These are phyloP conservation scores for Zoanthus sociatus DNA, from an alignment of 92 coral and sea anemone species.

Conservation along the genomic window DNA sequence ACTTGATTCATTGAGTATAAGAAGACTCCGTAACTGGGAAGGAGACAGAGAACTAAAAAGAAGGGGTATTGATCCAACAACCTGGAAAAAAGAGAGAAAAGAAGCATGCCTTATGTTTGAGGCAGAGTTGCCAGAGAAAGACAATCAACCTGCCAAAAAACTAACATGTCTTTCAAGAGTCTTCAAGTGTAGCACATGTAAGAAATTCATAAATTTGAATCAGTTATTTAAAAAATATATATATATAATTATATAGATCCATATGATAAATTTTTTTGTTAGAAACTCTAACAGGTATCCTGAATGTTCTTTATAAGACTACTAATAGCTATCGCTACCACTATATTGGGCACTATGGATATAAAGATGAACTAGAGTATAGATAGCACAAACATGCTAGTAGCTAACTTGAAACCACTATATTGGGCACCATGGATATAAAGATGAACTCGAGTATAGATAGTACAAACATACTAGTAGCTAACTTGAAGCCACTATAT, in stretches of 20 bases:
- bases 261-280: not conserved
- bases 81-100: slow-evolving; percentile 97
- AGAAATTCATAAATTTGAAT: slow-evolving; percentile 22
- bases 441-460: no score
- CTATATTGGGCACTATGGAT: no score
- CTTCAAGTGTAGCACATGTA: slow-evolving; percentile 98
- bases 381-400: no score
- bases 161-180: slow-evolving; percentile 93
- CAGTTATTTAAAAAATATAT: no score
- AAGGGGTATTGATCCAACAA: slow-evolving; percentile 95
- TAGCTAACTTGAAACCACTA: no score
- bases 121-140: slow-evolving; percentile 88
- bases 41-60: slow-evolving; percentile 94
- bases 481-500: no score
- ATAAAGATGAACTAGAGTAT: no score
- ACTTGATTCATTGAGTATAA: slow-evolving; percentile 90
- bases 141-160: slow-evolving; percentile 68
- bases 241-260: no score
- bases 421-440: no score
- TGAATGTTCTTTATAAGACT: no score
- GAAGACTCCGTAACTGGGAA: slow-evolving; percentile 96
- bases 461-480: no score
- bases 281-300: not conserved
- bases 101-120: slow-evolving; percentile 91
- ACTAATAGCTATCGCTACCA: no score